Evolutionary conservation across 2,797 vertebrate species (phyloP).

Genomic region (Melanotaenia pygmaea): DNA sequence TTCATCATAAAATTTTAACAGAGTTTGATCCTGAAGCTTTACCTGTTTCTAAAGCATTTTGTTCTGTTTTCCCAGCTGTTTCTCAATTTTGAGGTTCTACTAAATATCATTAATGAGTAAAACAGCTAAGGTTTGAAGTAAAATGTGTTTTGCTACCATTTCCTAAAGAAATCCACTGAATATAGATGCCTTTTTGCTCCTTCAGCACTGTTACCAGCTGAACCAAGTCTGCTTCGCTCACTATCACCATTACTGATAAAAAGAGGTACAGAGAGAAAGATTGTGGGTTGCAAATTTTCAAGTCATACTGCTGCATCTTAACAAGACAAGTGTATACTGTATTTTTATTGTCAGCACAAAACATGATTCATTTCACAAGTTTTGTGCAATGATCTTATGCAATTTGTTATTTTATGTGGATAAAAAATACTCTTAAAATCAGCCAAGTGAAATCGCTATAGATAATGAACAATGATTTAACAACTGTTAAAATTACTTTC

Average conservation of each 20-base stretch:
- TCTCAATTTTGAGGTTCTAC: background rate
- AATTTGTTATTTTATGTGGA: background rate
- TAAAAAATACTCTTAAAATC: background rate
- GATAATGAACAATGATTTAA: background rate
- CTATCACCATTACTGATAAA: conserved; percentile 2
- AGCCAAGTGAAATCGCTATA: background rate
- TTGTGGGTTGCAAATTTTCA: background rate
- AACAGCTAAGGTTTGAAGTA: background rate
- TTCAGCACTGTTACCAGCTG: background rate
- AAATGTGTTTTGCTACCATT: background rate
- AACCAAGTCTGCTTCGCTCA: background rate
- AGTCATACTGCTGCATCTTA: background rate
- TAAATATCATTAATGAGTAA: background rate
- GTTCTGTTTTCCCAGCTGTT: background rate
- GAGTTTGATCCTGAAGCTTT: background rate
- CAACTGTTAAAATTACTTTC: background rate
- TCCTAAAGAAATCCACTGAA: conserved; percentile 13
- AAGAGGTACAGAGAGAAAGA: background rate
- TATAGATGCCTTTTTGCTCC: conserved; percentile 9
- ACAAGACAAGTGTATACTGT: background rate
- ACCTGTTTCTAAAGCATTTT: conserved; percentile 3
- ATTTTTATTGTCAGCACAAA: too few relatives aligned
- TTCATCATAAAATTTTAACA: background rate
- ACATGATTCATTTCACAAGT: background rate
- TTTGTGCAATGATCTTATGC: background rate